Evolutionary conservation across 1,140 invertebrate genomes (phyloP).

Genomic region (Papilio glaucus): DNA sequence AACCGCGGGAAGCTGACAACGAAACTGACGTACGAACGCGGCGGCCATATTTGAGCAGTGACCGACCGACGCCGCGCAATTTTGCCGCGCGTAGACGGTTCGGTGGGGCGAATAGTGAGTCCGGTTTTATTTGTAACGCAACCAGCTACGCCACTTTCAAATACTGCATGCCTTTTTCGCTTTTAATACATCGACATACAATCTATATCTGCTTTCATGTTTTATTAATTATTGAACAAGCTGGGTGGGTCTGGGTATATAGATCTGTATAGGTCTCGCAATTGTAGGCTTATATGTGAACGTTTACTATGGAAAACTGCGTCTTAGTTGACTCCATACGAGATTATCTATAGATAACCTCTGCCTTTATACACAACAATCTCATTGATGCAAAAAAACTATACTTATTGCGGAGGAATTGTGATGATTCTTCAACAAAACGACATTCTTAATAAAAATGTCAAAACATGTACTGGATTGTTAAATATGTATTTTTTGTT

Average conservation of each 20-base stretch:
- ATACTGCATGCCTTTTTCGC: conserved; percentile 33
- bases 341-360: conserved; percentile 3
- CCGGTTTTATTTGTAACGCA: conserved; percentile 59
- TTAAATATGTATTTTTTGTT: conserved; percentile 22
- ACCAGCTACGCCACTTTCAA: conserved; percentile 42
- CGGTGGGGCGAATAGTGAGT: conserved; percentile 76
- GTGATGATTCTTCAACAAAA: neutral
- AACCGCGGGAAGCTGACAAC: conserved; percentile 48
- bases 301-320: conserved; percentile 48
- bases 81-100: conserved; percentile 62
- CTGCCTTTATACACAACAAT: neutral
- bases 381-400: neutral
- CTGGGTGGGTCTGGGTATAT: conserved; percentile 34
- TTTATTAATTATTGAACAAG: conserved; percentile 26
- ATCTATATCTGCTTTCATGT: conserved; percentile 39
- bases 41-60: conserved; percentile 64
- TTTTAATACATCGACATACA: conserved; percentile 21
- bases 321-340: conserved; percentile 41
- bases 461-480: too few relatives aligned
- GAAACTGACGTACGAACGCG: conserved; percentile 45
- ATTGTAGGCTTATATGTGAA: conserved; percentile 14
- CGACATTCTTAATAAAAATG: conserved; percentile 24
- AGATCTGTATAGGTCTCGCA: conserved; percentile 42
- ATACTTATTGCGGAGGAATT: neutral
- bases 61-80: conserved; percentile 59